Percentiles rank a stretch among this genome's conserved stretches.
These are phyloP conservation scores for Agonopterix heracliana DNA, from an alignment of 2,888 invertebrate genomes.

Conservation along the genomic window DNA sequence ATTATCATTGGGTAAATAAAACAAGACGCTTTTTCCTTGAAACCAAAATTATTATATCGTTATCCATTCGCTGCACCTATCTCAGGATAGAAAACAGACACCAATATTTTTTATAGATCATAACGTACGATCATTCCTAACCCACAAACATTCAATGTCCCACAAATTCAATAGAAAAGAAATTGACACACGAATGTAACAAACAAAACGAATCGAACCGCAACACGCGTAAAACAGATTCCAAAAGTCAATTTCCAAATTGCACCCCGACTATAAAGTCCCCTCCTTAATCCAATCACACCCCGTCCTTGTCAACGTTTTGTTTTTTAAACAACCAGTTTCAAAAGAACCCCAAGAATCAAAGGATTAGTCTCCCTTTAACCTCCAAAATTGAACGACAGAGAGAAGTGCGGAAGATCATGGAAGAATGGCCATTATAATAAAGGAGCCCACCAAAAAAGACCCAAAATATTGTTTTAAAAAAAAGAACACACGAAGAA, in stretches of 20 bases:
- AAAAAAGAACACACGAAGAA: conserved; percentile 68
- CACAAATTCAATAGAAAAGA: conserved; percentile 46
- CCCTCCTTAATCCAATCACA: conserved; percentile 73
- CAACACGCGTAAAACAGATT: conserved; percentile 62
- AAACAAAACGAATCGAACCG: conserved; percentile 53
- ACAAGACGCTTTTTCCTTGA: too few relatives aligned
- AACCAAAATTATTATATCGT: too few relatives aligned
- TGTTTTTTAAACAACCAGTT: conserved; percentile 53
- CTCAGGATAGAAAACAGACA: too few relatives aligned
- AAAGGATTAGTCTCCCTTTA: neutral
- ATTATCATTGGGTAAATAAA: too few relatives aligned
- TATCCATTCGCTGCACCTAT: too few relatives aligned
- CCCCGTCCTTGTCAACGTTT: conserved; percentile 72
- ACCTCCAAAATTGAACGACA: too few relatives aligned
- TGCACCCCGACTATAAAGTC: conserved; percentile 68
- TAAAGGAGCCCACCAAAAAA: conserved; percentile 34
- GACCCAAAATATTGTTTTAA: conserved; percentile 44
- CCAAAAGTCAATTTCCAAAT: conserved; percentile 72
- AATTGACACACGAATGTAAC: conserved; percentile 50
- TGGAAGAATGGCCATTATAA: conserved; percentile 38
- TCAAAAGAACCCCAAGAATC: conserved; percentile 29
- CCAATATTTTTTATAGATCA: too few relatives aligned
- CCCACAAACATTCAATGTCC: conserved; percentile 29
- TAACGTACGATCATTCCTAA: conserved; percentile 24
- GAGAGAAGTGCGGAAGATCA: conserved; percentile 22